phyloP scores from a whole-genome alignment of 1,140 invertebrate species.

The Drosophila sturtevanti region DNA sequence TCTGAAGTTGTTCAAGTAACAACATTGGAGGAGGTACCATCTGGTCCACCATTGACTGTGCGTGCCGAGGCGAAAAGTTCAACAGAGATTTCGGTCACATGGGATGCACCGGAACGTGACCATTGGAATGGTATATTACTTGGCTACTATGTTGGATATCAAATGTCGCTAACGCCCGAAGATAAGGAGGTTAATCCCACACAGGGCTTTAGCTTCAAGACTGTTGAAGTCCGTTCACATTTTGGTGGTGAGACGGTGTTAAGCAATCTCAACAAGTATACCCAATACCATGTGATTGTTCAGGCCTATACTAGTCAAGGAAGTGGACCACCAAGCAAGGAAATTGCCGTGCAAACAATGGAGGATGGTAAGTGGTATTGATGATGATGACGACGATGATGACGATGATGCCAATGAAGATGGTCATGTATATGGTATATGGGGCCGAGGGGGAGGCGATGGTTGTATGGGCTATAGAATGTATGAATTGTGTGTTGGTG shows the following conservation, averaged over 20 bases:
- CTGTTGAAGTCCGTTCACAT: slow-evolving; percentile 87
- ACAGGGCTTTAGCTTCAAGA: slow-evolving; percentile 87
- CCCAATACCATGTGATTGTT: slow-evolving; percentile 94
- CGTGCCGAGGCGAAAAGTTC: slow-evolving; percentile 94
- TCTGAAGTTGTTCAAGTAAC: slow-evolving; percentile 92
- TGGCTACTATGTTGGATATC: slow-evolving; percentile 96
- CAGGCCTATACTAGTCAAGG: slow-evolving; percentile 97
- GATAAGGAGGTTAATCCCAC: slow-evolving; percentile 80
- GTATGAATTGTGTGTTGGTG: neutral
- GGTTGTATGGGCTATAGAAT: too few relatives aligned
- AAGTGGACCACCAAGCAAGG: slow-evolving; percentile 92
- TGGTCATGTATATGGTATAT: neutral
- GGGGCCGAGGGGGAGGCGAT: too few relatives aligned
- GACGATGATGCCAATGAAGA: neutral
- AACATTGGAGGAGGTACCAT: slow-evolving; percentile 94
- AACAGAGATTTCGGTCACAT: slow-evolving; percentile 93
- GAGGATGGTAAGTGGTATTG: slow-evolving; percentile 89
- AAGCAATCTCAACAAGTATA: slow-evolving; percentile 91
- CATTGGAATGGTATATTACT: slow-evolving; percentile 95
- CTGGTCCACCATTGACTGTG: slow-evolving; percentile 92
- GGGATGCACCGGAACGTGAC: slow-evolving; percentile 94
- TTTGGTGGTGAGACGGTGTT: slow-evolving; percentile 87
- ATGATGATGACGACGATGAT: neutral
- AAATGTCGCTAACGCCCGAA: slow-evolving; percentile 84
- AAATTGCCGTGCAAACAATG: slow-evolving; percentile 91